Conservation (phyloP, 2,888 invertebrate genomes). For the Tipula unca region DNA sequence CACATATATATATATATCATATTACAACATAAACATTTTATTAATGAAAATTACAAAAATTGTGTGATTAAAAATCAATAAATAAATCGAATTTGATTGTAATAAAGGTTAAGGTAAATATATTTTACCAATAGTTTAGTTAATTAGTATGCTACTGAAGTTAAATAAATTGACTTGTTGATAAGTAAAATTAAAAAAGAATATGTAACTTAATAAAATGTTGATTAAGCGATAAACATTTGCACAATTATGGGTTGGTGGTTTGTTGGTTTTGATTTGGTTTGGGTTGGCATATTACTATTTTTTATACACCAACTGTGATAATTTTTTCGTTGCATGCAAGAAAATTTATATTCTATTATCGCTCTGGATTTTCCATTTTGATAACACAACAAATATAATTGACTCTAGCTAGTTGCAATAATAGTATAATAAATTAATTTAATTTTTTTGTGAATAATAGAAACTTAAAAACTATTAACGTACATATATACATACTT, state of each 20-base stretch:
- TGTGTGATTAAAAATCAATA: neutral
- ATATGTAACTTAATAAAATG: neutral
- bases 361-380: neutral
- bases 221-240: neutral
- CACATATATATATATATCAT: neutral
- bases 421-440: neutral
- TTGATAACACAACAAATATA: neutral
- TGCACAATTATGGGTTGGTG: neutral
- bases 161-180: neutral
- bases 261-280: neutral
- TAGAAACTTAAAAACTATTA: neutral
- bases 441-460: neutral
- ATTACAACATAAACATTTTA: neutral
- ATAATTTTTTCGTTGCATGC: neutral
- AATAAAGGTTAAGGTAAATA: neutral
- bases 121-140: neutral
- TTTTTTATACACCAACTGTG: neutral
- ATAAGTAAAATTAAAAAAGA: neutral
- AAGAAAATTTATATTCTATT: neutral
- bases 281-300: neutral
- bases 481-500: neutral
- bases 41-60: neutral
- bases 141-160: neutral
- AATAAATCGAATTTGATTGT: neutral
- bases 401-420: neutral